Evolutionary conservation across 2,888 invertebrate species (phyloP).

Genomic region (Hemithea aestivaria): DNA sequence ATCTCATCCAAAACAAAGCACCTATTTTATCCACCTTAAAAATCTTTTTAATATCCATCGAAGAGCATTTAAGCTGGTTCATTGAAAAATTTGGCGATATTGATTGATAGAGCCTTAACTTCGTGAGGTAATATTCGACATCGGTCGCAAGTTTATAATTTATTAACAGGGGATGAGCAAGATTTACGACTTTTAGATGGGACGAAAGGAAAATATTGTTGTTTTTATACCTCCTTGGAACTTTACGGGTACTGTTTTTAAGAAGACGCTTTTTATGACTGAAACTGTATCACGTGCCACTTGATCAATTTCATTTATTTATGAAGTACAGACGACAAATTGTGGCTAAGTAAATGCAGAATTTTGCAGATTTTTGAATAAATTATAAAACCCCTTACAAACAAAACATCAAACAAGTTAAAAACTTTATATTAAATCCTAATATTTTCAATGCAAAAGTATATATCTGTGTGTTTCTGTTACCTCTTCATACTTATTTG

Average conservation of each 20-base stretch:
- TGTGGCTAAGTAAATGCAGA: no score
- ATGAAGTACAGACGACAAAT: no score
- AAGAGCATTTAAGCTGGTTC: constrained; percentile 19
- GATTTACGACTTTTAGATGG: constrained; percentile 17
- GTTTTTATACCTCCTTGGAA: constrained; percentile 1
- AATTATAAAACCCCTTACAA: no score
- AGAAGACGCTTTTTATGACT: constrained; percentile 2
- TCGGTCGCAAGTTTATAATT: constrained; percentile 22
- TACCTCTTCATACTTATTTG: no score
- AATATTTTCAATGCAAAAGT: no score
- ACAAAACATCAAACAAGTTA: no score
- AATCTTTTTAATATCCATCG: constrained; percentile 16
- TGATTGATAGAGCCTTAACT: constrained; percentile 21
- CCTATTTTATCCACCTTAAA: constrained; percentile 15
- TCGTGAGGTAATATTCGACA: constrained; percentile 20
- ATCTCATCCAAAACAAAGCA: constrained; percentile 3
- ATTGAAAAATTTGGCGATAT: constrained; percentile 21
- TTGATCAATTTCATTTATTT: no score
- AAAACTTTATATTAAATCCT: no score
- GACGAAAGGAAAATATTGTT: constrained; percentile 15
- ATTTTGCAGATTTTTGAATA: no score
- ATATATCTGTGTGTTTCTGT: no score
- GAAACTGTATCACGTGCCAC: no score
- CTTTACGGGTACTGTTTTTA: constrained; percentile 12
- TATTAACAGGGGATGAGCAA: constrained; percentile 17